Evolutionary conservation across 2,113 vertebrate genomes (phyloP), one percentile per base, ranked within the genome.

Genomic region (Phrynosoma platyrhinos): DNA sequence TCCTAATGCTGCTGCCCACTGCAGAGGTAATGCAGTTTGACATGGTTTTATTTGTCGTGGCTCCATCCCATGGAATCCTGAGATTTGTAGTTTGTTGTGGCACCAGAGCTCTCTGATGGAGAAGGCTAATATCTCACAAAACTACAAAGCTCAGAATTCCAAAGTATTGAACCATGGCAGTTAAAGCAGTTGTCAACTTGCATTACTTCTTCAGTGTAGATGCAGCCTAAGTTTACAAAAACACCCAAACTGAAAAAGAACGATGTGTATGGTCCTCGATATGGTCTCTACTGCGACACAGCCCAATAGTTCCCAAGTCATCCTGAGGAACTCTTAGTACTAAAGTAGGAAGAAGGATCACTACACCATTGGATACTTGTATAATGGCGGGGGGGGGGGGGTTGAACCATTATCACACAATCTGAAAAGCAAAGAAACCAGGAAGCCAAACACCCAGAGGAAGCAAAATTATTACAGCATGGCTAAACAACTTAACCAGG

Each of bases 1-100:
- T 90, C 18, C 87, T 92, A 88, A 80, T 88, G 82, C 42, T 9
- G 21, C 1, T 88, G 30, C 36, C 36, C 36, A 36, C 36, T 36
- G 36, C 36, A 36, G 36, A 36, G 36, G 36, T 36, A 36, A 36
- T 36, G 36, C 36, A 36, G 36, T 36, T 36, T 36, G 36, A 36
- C 36, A 36, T 36, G 36, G 36, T 36, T 36, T 36, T 36, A 36
- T 36, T 36, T 36, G 36, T 36, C 36, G 2, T 36, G 36, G 36
- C 36, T 36, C 36, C 36, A 36, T 36, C 36, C 36, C 36, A 36
- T 36, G 1, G 36, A 36, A 36, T 36, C 2, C 36, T 36, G 36
- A 36, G 36, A 36, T 36, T 36, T 36, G 1, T 36, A 36, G 36
- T 36, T 36, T 36, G 36, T 36, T 36, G 36, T 36, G 2, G 2